Percentiles rank a stretch among this genome's conserved stretches.
Evolutionary conservation across 2,888 invertebrate species (phyloP).

Genomic region (Drosophila macrospina): DNA sequence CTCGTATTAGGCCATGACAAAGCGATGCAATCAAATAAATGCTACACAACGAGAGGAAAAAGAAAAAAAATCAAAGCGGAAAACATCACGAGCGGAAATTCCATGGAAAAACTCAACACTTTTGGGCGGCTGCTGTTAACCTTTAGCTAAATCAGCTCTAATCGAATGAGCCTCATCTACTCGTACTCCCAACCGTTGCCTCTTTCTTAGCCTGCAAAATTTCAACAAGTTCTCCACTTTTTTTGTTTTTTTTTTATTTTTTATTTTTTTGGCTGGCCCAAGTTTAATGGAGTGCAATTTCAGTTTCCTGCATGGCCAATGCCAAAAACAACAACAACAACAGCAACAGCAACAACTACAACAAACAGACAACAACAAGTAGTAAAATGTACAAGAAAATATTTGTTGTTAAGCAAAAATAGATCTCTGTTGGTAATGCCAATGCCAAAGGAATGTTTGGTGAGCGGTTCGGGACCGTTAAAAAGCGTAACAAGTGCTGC

Average conservation of each 20-base stretch:
- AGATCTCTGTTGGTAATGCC: conserved; percentile 61
- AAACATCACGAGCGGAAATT: conserved; percentile 78
- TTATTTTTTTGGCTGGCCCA: conserved; percentile 45
- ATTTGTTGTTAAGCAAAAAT: conserved; percentile 77
- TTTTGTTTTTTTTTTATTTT: background rate
- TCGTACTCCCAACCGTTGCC: conserved; percentile 33
- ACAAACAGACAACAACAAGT: conserved; percentile 24
- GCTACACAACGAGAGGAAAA: conserved; percentile 20
- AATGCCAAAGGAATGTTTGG: conserved; percentile 68
- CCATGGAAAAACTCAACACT: conserved; percentile 63
- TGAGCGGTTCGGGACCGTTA: conserved; percentile 69
- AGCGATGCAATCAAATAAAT: conserved; percentile 66
- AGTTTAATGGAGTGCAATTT: conserved; percentile 75
- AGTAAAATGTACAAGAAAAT: conserved; percentile 73
- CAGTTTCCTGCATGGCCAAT: conserved; percentile 71
- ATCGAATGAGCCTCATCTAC: conserved; percentile 71
- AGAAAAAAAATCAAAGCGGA: conserved; percentile 64
- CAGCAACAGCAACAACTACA: conserved; percentile 31
- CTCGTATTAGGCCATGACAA: conserved; percentile 65
- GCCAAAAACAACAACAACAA: conserved; percentile 36
- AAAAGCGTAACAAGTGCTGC: conserved; percentile 78
- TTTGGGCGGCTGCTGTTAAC: conserved; percentile 76
- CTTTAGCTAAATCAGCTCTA: conserved; percentile 79
- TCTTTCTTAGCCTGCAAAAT: conserved; percentile 44
- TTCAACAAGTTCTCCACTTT: conserved; percentile 44